Conservation (phyloP, 2,113 vertebrate genomes). For the Vidua macroura region DNA sequence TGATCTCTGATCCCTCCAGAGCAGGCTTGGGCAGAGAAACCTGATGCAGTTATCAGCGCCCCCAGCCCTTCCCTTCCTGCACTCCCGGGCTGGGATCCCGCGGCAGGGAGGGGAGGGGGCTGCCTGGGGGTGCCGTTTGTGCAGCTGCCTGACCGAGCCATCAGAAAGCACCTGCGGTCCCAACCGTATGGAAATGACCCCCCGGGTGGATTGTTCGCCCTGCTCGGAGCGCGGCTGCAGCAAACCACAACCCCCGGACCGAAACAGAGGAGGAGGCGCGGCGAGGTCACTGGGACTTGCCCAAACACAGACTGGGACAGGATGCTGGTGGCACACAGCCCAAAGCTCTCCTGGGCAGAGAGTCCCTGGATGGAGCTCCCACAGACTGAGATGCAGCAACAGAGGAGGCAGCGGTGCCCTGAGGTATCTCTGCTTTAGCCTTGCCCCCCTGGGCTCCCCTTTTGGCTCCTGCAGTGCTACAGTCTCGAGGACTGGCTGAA, state of each 20-base stretch:
- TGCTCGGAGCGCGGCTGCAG: background rate
- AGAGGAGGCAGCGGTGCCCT: background rate
- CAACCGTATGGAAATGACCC: conserved; percentile 49
- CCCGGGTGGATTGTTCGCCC: background rate
- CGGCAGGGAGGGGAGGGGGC: background rate
- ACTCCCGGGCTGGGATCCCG: background rate
- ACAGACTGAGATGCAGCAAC: background rate
- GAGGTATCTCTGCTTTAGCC: background rate
- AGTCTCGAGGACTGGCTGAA: background rate
- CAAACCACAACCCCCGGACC: conserved; percentile 11
- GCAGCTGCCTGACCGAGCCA: conserved; percentile 46
- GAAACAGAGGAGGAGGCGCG: background rate
- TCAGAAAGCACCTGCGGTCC: conserved; percentile 69
- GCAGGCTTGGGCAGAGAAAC: conserved; percentile 25
- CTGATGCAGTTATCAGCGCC: background rate
- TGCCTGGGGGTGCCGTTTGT: background rate
- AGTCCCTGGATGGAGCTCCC: background rate
- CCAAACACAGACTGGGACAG: background rate
- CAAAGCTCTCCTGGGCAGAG: background rate
- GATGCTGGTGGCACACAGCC: background rate
- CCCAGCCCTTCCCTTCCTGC: background rate
- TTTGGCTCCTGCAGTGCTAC: background rate
- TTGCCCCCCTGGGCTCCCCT: background rate
- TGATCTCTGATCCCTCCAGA: background rate
- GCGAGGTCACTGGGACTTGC: fast-evolving